A percentile compares a stretch with the other conserved stretches of the same genome.
Evolutionary conservation across 2,888 invertebrate species (phyloP).

Genomic region (Acrocyrtus sp.): DNA sequence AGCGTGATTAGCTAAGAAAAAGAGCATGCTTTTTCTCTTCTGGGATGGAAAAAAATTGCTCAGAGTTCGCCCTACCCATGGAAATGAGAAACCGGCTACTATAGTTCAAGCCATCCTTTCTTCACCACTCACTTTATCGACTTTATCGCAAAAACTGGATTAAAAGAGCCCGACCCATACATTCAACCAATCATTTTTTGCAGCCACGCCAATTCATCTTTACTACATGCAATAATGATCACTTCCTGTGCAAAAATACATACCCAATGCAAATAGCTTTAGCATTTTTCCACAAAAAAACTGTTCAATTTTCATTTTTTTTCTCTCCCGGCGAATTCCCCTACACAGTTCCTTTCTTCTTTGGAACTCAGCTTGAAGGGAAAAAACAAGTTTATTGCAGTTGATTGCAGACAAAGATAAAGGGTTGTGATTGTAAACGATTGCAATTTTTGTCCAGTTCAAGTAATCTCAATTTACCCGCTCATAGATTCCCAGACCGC

Average conservation of each 20-base stretch:
- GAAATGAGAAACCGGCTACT: background rate
- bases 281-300: constrained; percentile 17
- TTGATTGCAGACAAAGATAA: too few relatives aligned
- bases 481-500: too few relatives aligned
- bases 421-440: too few relatives aligned
- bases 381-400: background rate
- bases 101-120: too few relatives aligned
- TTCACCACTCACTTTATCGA: background rate
- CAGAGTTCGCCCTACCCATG: too few relatives aligned
- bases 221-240: background rate
- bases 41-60: background rate
- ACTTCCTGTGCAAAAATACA: constrained; percentile 19
- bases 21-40: background rate
- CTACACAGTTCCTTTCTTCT: background rate
- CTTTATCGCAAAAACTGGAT: background rate
- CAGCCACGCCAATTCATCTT: background rate
- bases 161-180: background rate
- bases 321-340: background rate
- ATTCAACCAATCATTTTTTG: background rate
- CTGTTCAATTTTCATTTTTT: background rate
- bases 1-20: constrained; percentile 13
- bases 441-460: too few relatives aligned
- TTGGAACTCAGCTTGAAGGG: background rate
- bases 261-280: too few relatives aligned
- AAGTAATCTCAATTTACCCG: too few relatives aligned